Evolutionary conservation across 2,888 invertebrate species (phyloP).

Genomic region (Netelia inedita): DNA sequence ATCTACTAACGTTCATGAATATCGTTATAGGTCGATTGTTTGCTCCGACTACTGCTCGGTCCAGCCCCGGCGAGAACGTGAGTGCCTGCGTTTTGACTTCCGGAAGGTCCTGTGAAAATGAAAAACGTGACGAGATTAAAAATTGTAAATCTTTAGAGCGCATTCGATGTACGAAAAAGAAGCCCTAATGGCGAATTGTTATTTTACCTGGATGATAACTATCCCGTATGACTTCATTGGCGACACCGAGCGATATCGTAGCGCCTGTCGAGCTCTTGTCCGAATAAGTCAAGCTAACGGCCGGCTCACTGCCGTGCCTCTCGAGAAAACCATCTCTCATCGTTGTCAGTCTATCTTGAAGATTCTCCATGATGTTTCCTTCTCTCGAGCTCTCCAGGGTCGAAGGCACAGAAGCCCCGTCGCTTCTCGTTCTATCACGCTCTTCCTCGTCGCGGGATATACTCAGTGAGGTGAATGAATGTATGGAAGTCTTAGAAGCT

Average conservation of each 20-base stretch:
- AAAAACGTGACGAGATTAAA: not conserved
- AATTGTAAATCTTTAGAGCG: not conserved
- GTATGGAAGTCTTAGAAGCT: slow-evolving; percentile 75
- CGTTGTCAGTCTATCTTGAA: slow-evolving; percentile 85
- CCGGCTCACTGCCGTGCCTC: slow-evolving; percentile 87
- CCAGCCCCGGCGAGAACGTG: slow-evolving; percentile 73
- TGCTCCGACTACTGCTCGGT: slow-evolving; percentile 76
- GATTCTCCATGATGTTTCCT: slow-evolving; percentile 83
- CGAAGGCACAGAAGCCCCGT: slow-evolving; percentile 68
- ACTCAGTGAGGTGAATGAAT: slow-evolving; percentile 75
- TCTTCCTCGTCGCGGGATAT: slow-evolving; percentile 68
- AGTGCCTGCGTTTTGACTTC: slow-evolving; percentile 73
- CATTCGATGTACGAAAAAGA: not conserved
- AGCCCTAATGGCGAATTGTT: not conserved
- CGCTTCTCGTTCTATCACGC: slow-evolving; percentile 68
- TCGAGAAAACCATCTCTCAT: slow-evolving; percentile 88
- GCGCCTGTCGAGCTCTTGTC: slow-evolving; percentile 88
- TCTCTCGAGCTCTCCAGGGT: slow-evolving; percentile 74
- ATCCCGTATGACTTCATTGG: slow-evolving; percentile 84
- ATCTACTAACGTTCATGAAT: slow-evolving; percentile 77
- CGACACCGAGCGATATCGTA: slow-evolving; percentile 86
- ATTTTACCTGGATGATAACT: slow-evolving; percentile 81
- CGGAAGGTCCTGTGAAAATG: slow-evolving; percentile 78
- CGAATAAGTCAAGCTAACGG: slow-evolving; percentile 88
- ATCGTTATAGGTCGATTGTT: slow-evolving; percentile 72